Evolutionary conservation across 37 sponge, comb jelly and placozoan genomes (phyloP).

Genomic region (Bolinopsis microptera): DNA sequence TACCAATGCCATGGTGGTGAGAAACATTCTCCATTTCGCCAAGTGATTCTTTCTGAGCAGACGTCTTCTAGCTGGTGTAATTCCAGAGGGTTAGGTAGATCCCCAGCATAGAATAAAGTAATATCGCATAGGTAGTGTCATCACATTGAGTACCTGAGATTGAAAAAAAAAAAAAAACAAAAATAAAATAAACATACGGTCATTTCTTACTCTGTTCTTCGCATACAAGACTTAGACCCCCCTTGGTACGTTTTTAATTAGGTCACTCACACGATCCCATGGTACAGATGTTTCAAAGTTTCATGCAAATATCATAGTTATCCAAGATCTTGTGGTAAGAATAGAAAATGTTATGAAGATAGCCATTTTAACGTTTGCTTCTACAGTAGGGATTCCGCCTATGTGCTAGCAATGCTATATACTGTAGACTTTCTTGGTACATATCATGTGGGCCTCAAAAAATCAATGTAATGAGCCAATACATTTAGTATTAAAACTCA

Average conservation of each 20-base stretch:
- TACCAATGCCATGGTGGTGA: constrained; percentile 97
- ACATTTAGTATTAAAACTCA: no score
- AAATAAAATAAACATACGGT: not conserved
- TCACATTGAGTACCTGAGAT: constrained; percentile 89
- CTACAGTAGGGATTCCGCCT: constrained; percentile 89
- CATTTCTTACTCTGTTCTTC: not conserved
- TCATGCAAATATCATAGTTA: constrained; percentile 78
- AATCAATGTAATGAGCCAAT: no score
- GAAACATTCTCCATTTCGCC: constrained; percentile 89
- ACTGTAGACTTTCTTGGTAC: no score
- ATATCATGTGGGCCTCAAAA: no score
- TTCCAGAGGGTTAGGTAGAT: constrained; percentile 77
- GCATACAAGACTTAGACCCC: no score
- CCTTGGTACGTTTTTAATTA: not conserved
- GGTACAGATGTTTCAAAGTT: constrained; percentile 97
- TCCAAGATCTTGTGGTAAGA: constrained; percentile 90
- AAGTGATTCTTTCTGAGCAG: constrained; percentile 87
- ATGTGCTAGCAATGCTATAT: no score
- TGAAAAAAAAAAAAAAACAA: not conserved
- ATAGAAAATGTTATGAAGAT: constrained; percentile 87
- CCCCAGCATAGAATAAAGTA: constrained; percentile 78
- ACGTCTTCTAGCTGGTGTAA: constrained; percentile 70
- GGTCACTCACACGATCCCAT: constrained; percentile 80
- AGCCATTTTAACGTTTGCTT: constrained; percentile 90
- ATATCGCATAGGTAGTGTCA: no score